These are phyloP conservation scores for Puffinus mauretanicus DNA, from an alignment of 2,113 vertebrate genomes.

Conservation along the genomic window DNA sequence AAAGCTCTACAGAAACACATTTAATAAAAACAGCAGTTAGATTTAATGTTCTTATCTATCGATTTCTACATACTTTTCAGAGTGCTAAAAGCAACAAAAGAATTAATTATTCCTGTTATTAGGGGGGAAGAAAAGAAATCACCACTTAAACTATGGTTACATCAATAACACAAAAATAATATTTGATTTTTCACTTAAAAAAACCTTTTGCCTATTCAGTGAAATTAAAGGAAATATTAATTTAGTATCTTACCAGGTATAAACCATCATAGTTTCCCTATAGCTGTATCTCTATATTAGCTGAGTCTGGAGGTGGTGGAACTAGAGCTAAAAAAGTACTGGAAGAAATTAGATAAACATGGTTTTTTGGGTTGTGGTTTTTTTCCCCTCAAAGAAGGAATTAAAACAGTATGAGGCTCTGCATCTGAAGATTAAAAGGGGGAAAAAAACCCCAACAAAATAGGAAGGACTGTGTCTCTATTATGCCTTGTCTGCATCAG, in stretches of 20 bases:
- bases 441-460: neutral
- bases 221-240: neutral
- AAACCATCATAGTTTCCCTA: neutral
- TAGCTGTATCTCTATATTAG: neutral
- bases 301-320: neutral
- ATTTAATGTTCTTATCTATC: neutral
- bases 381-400: neutral
- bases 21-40: neutral
- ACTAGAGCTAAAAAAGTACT: neutral
- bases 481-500: neutral
- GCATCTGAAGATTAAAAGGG: neutral
- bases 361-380: fast-evolving
- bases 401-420: neutral
- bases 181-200: neutral
- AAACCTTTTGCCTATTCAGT: neutral
- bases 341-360: neutral
- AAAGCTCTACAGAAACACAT: neutral
- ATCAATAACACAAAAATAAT: neutral
- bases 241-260: neutral
- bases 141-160: neutral
- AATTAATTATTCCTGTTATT: neutral
- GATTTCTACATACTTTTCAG: neutral
- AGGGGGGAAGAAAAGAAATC: no score
- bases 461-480: neutral
- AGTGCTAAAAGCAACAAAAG: neutral